Conservation (phyloP, 2,888 invertebrate species). For the Meiosimyza decipiens region DNA sequence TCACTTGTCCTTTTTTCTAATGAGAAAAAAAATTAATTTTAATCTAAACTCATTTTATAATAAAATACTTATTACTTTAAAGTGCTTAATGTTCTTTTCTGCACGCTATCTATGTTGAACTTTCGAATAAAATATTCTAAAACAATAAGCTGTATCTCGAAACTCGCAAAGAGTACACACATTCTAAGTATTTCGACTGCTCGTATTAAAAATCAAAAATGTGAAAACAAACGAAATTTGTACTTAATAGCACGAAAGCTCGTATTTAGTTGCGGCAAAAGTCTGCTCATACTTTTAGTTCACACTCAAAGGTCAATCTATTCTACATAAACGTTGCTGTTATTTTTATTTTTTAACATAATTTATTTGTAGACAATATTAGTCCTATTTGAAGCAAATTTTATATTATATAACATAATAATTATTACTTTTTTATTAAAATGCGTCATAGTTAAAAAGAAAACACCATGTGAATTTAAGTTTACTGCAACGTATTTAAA, state of each 20-base stretch:
- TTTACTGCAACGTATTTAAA: neutral
- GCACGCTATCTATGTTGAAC: conserved; percentile 7
- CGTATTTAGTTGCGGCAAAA: no score
- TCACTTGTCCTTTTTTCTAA: conserved; percentile 61
- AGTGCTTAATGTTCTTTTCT: neutral
- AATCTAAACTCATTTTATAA: conserved; percentile 39
- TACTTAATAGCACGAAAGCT: no score
- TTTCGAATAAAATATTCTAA: conserved; percentile 7
- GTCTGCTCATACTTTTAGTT: neutral
- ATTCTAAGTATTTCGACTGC: no score
- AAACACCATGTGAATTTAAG: no score
- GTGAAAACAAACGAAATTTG: neutral
- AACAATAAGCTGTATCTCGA: conserved; percentile 8
- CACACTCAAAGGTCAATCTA: neutral
- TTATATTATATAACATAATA: neutral
- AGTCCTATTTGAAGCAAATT: conserved; percentile 32
- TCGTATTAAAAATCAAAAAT: no score
- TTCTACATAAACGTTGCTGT: conserved; percentile 22
- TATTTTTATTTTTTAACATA: conserved; percentile 10
- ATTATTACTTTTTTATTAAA: neutral
- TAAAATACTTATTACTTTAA: conserved; percentile 31
- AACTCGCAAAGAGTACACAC: no score
- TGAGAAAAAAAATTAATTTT: conserved; percentile 23
- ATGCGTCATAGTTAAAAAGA: no score
- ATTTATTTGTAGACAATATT: conserved; percentile 34